Conservation (phyloP, 1,140 invertebrate species). For the Zaprionus capensis region DNA sequence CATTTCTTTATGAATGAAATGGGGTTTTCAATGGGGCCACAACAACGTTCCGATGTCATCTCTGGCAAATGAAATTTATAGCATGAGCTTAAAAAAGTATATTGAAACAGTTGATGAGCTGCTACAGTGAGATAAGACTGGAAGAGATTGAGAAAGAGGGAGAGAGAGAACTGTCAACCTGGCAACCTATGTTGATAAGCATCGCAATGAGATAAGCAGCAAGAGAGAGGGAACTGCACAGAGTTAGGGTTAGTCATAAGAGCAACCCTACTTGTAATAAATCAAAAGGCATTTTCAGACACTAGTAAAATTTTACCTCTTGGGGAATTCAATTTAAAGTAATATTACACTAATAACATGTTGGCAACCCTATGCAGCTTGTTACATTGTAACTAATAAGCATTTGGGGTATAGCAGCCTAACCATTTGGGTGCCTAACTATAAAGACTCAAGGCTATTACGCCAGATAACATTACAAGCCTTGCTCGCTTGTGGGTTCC, state of each 20-base stretch:
- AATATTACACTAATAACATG: background rate
- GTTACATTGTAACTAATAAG: slow-evolving; percentile 3
- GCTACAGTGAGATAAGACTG: slow-evolving; percentile 17
- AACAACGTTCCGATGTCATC: background rate
- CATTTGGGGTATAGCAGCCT: background rate
- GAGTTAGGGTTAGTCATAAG: background rate
- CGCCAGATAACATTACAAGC: background rate
- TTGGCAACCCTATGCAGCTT: background rate
- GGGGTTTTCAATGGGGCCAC: slow-evolving; percentile 27
- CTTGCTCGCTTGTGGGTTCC: background rate
- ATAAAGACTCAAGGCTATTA: background rate
- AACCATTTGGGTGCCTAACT: background rate
- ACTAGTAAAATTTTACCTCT: background rate
- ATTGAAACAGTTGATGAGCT: slow-evolving; percentile 15
- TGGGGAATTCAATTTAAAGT: background rate
- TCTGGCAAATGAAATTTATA: slow-evolving; percentile 22
- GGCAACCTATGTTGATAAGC: slow-evolving; percentile 23
- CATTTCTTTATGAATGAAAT: slow-evolving; percentile 51
- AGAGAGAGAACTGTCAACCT: slow-evolving; percentile 17
- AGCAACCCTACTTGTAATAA: background rate
- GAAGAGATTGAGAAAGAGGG: background rate
- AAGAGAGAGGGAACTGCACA: background rate
- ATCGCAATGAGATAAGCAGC: slow-evolving; percentile 13
- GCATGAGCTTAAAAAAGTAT: background rate
- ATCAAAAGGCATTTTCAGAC: background rate